Evolutionary conservation across 2,113 vertebrate genomes (phyloP).

Genomic region (Salvelinus namaycush): DNA sequence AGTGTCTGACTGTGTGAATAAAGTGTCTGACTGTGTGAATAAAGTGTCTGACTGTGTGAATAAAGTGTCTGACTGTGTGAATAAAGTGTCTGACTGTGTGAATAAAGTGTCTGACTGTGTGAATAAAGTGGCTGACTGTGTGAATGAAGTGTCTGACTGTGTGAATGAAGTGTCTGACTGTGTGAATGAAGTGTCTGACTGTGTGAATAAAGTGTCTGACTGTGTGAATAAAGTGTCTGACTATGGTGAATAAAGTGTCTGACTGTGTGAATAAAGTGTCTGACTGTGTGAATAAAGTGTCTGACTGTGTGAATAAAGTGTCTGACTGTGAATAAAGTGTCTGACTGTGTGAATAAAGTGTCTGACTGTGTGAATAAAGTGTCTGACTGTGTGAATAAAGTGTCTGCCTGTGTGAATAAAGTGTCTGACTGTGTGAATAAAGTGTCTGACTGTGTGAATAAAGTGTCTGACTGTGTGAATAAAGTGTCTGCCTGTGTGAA

Average conservation of each 20-base stretch:
- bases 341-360: neutral
- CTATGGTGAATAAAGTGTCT: neutral
- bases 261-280: neutral
- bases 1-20: neutral
- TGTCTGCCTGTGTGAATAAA: neutral
- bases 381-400: neutral
- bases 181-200: neutral
- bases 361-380: neutral
- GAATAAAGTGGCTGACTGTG: neutral
- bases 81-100: neutral
- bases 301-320: neutral
- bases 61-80: neutral
- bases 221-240: neutral
- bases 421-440: neutral
- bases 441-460: neutral
- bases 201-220: neutral
- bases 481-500: neutral
- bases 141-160: neutral
- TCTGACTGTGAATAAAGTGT: neutral
- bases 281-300: neutral
- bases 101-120: neutral
- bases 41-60: neutral
- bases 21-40: neutral
- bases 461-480: neutral
- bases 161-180: neutral